A percentile compares a stretch with the other conserved stretches of the same genome.
phyloP scores from a whole-genome alignment of 2,888 invertebrate genomes.

The Liopterus haemorrhoidalis region DNA sequence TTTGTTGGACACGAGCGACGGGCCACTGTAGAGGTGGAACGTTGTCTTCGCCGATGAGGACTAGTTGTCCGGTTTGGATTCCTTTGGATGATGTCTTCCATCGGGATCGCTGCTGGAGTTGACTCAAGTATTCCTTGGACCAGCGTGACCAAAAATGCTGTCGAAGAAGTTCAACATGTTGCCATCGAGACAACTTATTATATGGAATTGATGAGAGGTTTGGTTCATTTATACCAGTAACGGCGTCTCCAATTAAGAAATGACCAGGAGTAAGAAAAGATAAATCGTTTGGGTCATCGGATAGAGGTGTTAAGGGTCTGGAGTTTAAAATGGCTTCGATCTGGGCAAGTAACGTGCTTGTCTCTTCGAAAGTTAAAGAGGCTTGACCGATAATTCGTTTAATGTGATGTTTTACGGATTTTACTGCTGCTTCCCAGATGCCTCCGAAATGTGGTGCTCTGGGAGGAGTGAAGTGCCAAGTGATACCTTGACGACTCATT shows the following conservation, averaged over 20 bases:
- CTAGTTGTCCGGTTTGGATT: no score
- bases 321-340: conserved; percentile 26
- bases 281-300: conserved; percentile 26
- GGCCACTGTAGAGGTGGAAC: no score
- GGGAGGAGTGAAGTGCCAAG: conserved; percentile 33
- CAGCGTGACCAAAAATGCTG: conserved; percentile 28
- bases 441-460: conserved; percentile 33
- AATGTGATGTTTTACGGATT: conserved; percentile 32
- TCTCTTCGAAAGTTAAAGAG: conserved; percentile 31
- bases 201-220: conserved; percentile 8
- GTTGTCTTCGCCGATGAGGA: no score
- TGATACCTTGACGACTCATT: conserved; percentile 1
- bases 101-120: background rate
- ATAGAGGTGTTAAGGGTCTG: conserved; percentile 24
- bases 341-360: conserved; percentile 20
- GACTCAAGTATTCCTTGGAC: conserved; percentile 22
- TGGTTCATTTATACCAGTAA: conserved; percentile 13
- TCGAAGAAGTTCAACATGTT: conserved; percentile 19
- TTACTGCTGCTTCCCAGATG: conserved; percentile 33
- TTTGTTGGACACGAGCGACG: no score
- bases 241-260: conserved; percentile 21
- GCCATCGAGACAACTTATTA: conserved; percentile 23
- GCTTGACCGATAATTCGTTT: background rate
- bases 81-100: no score
- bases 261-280: conserved; percentile 21